A percentile compares a stretch with the other conserved stretches of the same genome.
Evolutionary conservation across 2,888 invertebrate genomes (phyloP).

Genomic region (Mythimna vitellina): DNA sequence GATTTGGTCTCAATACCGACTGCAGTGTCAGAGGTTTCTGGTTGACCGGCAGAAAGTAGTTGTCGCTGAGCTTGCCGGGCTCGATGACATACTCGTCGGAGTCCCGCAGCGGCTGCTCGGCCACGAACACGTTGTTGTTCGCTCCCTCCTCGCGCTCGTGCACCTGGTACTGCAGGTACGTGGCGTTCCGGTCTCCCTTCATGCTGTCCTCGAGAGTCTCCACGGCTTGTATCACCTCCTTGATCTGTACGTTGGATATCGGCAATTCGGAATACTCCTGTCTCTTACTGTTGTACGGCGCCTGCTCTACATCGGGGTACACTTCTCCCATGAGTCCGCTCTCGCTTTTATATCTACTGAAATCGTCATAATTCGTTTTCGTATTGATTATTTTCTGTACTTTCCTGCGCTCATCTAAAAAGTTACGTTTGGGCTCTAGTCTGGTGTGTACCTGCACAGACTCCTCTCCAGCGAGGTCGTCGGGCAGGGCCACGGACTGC

Average conservation of each 20-base stretch:
- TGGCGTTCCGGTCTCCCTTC: constrained; percentile 77
- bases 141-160: constrained; percentile 78
- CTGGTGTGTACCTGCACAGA: constrained; percentile 93
- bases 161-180: constrained; percentile 82
- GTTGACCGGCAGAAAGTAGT: constrained; percentile 80
- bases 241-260: constrained; percentile 83
- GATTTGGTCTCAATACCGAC: constrained; percentile 82
- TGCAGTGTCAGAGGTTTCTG: constrained; percentile 87
- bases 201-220: constrained; percentile 83
- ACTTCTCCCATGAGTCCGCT: constrained; percentile 79
- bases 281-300: constrained; percentile 67
- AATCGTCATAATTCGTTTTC: constrained; percentile 88
- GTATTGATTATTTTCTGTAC: constrained; percentile 86
- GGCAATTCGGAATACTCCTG: constrained; percentile 86
- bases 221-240: constrained; percentile 85
- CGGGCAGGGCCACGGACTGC: constrained; percentile 81
- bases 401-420: constrained; percentile 84
- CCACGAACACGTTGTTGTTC: constrained; percentile 69
- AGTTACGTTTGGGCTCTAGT: constrained; percentile 91
- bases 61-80: constrained; percentile 76
- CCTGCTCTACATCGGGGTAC: constrained; percentile 67
- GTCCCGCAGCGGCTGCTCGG: constrained; percentile 81
- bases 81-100: constrained; percentile 84
- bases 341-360: constrained; percentile 83
- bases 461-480: constrained; percentile 83